These are phyloP conservation scores for Poecilus cupreus DNA, from an alignment of 2,888 invertebrate genomes.

Conservation along the genomic window DNA sequence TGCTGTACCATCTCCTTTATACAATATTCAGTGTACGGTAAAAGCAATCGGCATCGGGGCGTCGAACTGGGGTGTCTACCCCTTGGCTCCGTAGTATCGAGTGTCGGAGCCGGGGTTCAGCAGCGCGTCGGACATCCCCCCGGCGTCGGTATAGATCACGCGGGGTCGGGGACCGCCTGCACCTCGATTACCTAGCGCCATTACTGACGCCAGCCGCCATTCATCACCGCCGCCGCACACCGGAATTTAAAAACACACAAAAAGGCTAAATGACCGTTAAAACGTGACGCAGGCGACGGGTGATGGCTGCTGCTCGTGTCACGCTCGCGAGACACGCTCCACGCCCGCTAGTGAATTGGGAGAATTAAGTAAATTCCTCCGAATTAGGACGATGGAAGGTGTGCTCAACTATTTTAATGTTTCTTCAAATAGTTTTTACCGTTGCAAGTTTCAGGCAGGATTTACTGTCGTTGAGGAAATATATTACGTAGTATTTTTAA, in stretches of 20 bases:
- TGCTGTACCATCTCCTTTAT: conserved; percentile 60
- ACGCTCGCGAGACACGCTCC: neutral
- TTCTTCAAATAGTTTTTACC: conserved; percentile 33
- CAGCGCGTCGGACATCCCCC: neutral
- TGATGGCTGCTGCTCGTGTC: neutral
- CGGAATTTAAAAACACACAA: conserved; percentile 63
- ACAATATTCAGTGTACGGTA: conserved; percentile 62
- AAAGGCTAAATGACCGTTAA: conserved; percentile 62
- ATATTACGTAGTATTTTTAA: conserved; percentile 42
- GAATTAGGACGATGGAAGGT: conserved; percentile 8
- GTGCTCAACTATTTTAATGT: conserved; percentile 14
- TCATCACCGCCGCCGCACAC: conserved; percentile 60
- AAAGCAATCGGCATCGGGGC: conserved; percentile 53
- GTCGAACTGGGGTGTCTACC: conserved; percentile 21
- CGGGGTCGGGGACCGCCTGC: conserved; percentile 16
- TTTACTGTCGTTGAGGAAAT: conserved; percentile 16
- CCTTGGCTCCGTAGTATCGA: conserved; percentile 6
- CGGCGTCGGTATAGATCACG: conserved; percentile 2
- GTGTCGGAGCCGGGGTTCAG: neutral
- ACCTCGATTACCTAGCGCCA: conserved; percentile 62
- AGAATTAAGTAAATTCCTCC: conserved; percentile 43
- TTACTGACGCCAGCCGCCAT: conserved; percentile 60
- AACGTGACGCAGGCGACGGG: neutral
- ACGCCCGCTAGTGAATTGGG: neutral
- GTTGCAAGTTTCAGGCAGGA: neutral